Evolutionary conservation across 2,797 vertebrate genomes (phyloP).

Genomic region (Manis crassicaudata): DNA sequence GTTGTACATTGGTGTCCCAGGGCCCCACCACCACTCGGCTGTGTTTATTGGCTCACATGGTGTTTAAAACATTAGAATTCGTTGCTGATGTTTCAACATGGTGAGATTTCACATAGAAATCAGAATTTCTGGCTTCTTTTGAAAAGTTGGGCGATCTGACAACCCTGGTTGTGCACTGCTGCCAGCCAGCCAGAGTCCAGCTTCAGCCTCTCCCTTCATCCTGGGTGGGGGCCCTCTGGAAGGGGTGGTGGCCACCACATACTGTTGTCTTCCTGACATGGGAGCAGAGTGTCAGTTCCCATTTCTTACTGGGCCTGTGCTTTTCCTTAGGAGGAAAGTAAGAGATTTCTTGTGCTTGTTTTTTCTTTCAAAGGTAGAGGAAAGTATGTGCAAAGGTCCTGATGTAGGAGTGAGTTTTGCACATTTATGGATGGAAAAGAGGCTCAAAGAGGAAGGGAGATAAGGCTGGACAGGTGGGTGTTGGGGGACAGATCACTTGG

Average conservation of each 20-base stretch:
- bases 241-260: fast-evolving
- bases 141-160: background rate
- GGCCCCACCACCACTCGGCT: fast-evolving
- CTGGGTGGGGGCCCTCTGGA: fast-evolving
- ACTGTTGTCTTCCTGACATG: background rate
- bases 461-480: background rate
- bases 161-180: fast-evolving
- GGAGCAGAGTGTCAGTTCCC: background rate
- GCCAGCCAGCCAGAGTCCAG: fast-evolving
- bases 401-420: background rate
- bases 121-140: background rate
- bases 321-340: background rate
- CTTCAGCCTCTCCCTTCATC: background rate
- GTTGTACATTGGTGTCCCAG: too few relatives aligned
- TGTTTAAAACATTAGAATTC: background rate
- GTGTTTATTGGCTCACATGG: background rate
- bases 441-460: background rate
- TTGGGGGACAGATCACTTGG: background rate
- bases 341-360: background rate
- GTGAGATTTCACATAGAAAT: background rate
- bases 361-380: background rate
- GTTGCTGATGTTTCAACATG: background rate
- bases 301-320: background rate
- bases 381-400: background rate
- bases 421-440: background rate